Evolutionary conservation across 1,140 invertebrate genomes (phyloP).

Genomic region (Pinna nobilis): DNA sequence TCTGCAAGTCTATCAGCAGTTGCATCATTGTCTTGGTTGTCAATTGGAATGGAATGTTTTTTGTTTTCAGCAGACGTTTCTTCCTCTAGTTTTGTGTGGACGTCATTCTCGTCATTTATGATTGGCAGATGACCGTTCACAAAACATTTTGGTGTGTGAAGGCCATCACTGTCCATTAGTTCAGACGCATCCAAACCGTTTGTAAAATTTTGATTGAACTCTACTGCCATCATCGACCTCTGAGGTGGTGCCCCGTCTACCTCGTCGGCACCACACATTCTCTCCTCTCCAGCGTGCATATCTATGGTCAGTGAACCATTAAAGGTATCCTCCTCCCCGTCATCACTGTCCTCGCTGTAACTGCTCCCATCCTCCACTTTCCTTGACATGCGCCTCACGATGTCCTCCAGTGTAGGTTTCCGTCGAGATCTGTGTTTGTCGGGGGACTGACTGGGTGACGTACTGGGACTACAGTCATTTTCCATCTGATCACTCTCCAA

Average conservation of each 20-base stretch:
- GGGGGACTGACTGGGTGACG: constrained; percentile 36
- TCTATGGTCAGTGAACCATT: constrained; percentile 43
- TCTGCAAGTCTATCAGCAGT: constrained; percentile 26
- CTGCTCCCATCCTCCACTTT: constrained; percentile 51
- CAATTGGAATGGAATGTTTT: no score
- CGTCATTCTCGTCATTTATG: no score
- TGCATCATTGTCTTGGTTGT: background rate
- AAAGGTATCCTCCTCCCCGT: constrained; percentile 52
- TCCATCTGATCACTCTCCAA: constrained; percentile 39
- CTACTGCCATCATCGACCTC: background rate
- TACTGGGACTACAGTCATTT: constrained; percentile 46
- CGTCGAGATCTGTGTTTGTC: constrained; percentile 56
- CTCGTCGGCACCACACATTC: constrained; percentile 50
- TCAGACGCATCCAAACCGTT: background rate
- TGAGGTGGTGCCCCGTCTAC: constrained; percentile 56
- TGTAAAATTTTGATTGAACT: background rate
- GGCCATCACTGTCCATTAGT: background rate
- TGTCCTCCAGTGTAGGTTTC: constrained; percentile 69
- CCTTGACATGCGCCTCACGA: constrained; percentile 63
- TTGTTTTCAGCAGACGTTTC: no score
- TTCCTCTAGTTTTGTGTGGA: no score
- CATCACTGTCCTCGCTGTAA: constrained; percentile 59
- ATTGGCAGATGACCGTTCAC: no score
- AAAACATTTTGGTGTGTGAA: background rate
- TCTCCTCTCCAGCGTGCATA: constrained; percentile 41